Conservation (phyloP, 2,113 vertebrate species). For the Empidonax traillii region DNA sequence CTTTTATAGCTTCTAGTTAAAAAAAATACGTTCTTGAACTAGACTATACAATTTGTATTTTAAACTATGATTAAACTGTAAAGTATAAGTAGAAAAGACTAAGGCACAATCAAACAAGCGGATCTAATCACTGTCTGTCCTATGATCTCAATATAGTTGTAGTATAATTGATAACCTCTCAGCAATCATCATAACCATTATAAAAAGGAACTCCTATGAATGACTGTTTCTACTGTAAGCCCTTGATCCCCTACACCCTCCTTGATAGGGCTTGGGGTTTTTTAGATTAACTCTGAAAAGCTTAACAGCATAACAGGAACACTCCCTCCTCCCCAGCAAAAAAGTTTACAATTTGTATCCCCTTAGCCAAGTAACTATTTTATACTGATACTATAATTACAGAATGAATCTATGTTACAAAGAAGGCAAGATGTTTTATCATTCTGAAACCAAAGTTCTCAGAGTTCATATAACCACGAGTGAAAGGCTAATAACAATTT, state of each 20-base stretch:
- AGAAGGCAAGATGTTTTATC: not conserved
- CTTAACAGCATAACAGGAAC: not conserved
- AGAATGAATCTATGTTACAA: not conserved
- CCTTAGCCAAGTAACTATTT: not conserved
- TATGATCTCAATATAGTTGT: not conserved
- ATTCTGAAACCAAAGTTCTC: not conserved
- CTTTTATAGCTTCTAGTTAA: not conserved
- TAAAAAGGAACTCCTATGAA: not conserved
- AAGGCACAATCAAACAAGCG: not conserved
- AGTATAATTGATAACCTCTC: not conserved
- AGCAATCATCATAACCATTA: not conserved
- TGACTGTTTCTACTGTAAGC: not conserved
- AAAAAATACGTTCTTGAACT: not conserved
- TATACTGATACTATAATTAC: not conserved
- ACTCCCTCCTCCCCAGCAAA: not conserved
- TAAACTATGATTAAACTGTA: not conserved
- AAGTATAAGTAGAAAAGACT: not conserved
- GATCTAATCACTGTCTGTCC: not conserved
- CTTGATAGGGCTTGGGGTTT: accelerated
- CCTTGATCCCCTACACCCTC: not conserved
- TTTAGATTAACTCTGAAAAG: not conserved
- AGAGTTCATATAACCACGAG: not conserved
- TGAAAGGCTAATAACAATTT: not conserved
- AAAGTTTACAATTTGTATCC: not conserved
- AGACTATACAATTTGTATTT: not conserved